These are phyloP conservation scores for Zelleria hepariella DNA, from an alignment of 2,888 invertebrate genomes.

Conservation along the genomic window DNA sequence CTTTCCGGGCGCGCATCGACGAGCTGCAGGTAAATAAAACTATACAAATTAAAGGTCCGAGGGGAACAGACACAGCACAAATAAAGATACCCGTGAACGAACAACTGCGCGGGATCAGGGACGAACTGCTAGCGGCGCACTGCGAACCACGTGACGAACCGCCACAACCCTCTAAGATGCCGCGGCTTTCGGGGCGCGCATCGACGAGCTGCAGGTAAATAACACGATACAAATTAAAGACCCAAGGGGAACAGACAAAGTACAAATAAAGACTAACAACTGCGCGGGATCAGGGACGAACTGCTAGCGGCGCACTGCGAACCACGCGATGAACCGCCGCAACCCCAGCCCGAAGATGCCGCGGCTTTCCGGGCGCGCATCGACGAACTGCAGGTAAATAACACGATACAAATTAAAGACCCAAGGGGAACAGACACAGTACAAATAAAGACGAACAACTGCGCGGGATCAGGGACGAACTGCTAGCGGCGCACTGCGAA, in stretches of 20 bases:
- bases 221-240: neutral
- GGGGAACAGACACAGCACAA: too few relatives aligned
- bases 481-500: constrained; percentile 51
- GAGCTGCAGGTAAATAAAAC: neutral
- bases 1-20: neutral
- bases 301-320: neutral
- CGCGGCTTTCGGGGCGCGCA: constrained; percentile 31
- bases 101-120: constrained; percentile 46
- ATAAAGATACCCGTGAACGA: constrained; percentile 32
- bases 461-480: constrained; percentile 48
- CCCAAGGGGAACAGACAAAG: too few relatives aligned
- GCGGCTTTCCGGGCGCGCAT: too few relatives aligned
- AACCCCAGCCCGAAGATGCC: too few relatives aligned
- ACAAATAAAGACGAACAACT: too few relatives aligned
- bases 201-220: constrained; percentile 55
- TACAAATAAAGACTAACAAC: too few relatives aligned
- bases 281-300: too few relatives aligned
- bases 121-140: constrained; percentile 50
- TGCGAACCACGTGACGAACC: constrained; percentile 25
- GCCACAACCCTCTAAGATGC: constrained; percentile 28
- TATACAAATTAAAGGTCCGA: too few relatives aligned
- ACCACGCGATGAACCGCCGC: too few relatives aligned
- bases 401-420: too few relatives aligned
- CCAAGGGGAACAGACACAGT: too few relatives aligned
- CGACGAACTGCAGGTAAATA: too few relatives aligned